Base-by-base conservation (phyloP, 2,888 invertebrate genomes). In the Leptinotarsa rubiginosa region DNA sequence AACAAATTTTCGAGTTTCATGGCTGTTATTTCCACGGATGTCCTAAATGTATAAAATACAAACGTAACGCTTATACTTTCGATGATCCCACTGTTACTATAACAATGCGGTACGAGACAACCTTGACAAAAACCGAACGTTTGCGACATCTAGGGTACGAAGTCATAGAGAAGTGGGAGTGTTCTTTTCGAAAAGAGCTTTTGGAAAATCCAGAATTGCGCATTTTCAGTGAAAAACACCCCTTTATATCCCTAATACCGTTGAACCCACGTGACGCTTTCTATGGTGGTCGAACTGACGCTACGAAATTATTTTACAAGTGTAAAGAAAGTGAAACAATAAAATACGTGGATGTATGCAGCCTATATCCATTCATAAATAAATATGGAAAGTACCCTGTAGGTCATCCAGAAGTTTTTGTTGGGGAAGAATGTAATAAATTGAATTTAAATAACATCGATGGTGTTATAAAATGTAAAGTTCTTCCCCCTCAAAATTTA, bases 341-440 rank as follows among this genome's bases (percentile, higher is more conserved):
- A 7, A 73, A 72, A 16, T 83, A 84, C 64, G 50, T 80, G 1
- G 81, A 25, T 25, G 1, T 25, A 25, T 25, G 25, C 5, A 84
- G 78, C 20, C 66, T 75, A 5, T 75, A 69, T 18, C 70, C 52
- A 12, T 70, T 15, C 16, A 15, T 49, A 49, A 49, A 15, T 13
- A 49, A 49, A 15, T 15, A 15, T 15, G 16, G 1, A 49, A 49
- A 49, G 49, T 16, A 16, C 1, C 25, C 49, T 15, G 1, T 83
- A 1, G 82, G 81, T 0, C 83, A 84, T 69, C 83, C 84, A 1
- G 75, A 68, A 69, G 78, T 83, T 20, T 75, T 75, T 59, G 75
- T 82, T 1, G 83, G 82, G 0, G 70, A 77, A 7, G 65, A 74
- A 77, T 69, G 65, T 72, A 56, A 69, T 70, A 25, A 25, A 25